Percentiles rank a stretch among this genome's conserved stretches.
Evolutionary conservation across 2,113 vertebrate species (phyloP).

Genomic region (Xenus cinereus): DNA sequence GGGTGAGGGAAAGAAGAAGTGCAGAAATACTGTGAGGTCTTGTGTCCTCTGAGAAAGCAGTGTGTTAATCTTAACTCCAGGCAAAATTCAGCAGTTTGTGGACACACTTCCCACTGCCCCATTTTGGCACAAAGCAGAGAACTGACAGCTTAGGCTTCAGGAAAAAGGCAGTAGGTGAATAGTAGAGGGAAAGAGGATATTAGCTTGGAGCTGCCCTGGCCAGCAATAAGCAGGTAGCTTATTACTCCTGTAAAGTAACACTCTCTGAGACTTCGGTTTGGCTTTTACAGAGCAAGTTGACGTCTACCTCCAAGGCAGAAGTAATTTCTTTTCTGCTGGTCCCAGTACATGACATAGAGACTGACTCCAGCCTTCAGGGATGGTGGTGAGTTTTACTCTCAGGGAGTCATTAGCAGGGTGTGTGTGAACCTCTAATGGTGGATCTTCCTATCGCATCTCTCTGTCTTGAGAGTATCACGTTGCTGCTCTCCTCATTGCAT

Average conservation of each 20-base stretch:
- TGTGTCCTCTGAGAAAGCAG: neutral
- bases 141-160: neutral
- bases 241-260: neutral
- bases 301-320: neutral
- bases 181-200: neutral
- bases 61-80: neutral
- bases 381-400: neutral
- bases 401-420: accelerated
- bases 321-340: neutral
- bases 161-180: neutral
- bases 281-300: neutral
- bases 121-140: neutral
- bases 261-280: neutral
- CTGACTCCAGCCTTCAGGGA: neutral
- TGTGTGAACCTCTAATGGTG: neutral
- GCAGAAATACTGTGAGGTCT: neutral
- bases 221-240: neutral
- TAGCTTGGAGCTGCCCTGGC: neutral
- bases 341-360: neutral
- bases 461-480: accelerated
- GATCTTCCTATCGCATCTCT: neutral
- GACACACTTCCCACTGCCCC: neutral
- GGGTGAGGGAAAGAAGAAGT: neutral
- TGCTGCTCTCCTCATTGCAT: neutral
- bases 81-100: neutral